Percentiles rank a stretch among this genome's conserved stretches.
These are phyloP conservation scores for Diabrotica virgifera DNA, from an alignment of 1,140 invertebrate genomes.

Conservation along the genomic window DNA sequence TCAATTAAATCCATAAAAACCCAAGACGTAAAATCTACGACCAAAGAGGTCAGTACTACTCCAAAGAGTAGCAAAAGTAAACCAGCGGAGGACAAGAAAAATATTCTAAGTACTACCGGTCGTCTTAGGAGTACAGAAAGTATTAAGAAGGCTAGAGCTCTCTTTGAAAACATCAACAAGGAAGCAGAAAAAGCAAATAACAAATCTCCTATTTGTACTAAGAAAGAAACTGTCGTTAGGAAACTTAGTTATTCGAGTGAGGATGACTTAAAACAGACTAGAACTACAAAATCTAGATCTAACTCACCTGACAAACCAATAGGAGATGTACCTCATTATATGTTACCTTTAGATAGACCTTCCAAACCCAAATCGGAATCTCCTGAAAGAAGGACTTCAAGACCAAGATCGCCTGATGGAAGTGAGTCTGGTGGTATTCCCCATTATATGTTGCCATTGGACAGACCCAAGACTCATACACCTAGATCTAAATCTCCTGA, in stretches of 20 bases:
- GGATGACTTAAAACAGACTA: neutral
- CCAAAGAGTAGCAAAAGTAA: slow-evolving; percentile 34
- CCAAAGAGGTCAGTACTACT: slow-evolving; percentile 15
- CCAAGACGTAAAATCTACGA: slow-evolving; percentile 12
- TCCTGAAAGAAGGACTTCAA: neutral
- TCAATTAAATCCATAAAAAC: slow-evolving; percentile 22
- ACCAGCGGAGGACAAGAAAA: slow-evolving; percentile 34
- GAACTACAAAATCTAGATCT: neutral
- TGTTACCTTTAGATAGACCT: slow-evolving; percentile 29
- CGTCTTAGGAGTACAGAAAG: slow-evolving; percentile 56
- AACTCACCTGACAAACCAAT: neutral
- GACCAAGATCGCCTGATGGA: slow-evolving; percentile 23
- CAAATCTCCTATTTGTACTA: neutral
- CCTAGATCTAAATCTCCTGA: neutral
- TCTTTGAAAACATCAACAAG: slow-evolving; percentile 58
- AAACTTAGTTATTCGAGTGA: neutral
- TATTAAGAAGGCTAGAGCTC: slow-evolving; percentile 61
- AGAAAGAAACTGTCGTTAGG: neutral
- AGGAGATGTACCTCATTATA: slow-evolving; percentile 42
- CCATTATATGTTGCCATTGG: slow-evolving; percentile 45
- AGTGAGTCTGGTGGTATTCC: slow-evolving; percentile 35
- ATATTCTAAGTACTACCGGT: slow-evolving; percentile 36
- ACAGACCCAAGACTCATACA: slow-evolving; percentile 16
- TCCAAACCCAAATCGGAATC: slow-evolving; percentile 23
- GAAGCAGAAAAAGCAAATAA: slow-evolving; percentile 32